A percentile compares a stretch with the other conserved stretches of the same genome.
These are phyloP conservation scores for Clunio marinus DNA, from an alignment of 2,888 invertebrate genomes.

Conservation along the genomic window DNA sequence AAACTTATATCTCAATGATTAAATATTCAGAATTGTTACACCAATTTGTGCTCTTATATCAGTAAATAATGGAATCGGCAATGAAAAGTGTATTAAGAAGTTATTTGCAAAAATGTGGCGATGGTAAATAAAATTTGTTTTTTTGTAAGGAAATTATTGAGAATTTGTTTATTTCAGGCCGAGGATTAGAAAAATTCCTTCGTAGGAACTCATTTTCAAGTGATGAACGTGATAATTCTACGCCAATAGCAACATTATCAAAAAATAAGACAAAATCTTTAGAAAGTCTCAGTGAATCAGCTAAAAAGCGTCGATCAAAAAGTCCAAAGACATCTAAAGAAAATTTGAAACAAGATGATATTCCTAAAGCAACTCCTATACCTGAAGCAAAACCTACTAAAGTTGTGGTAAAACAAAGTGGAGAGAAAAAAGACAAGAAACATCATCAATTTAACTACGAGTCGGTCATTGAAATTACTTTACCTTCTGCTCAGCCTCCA, in stretches of 20 bases:
- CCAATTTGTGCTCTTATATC: no score
- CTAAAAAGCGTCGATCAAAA: conserved; percentile 3
- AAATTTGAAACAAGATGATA: background rate
- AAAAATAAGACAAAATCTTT: conserved; percentile 33
- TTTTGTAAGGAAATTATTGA: background rate
- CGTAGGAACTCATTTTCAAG: conserved; percentile 24
- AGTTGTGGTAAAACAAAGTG: conserved; percentile 28
- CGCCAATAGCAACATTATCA: conserved; percentile 22
- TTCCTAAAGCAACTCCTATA: no score
- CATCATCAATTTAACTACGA: conserved; percentile 17
- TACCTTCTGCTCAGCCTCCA: background rate
- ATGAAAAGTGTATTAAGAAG: conserved; percentile 25
- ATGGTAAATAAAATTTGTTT: conserved; percentile 12
- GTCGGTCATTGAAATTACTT: conserved; percentile 33
- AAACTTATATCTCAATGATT: no score
- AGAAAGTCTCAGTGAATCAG: conserved; percentile 14
- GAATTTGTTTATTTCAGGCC: conserved; percentile 5
- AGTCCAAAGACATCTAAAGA: background rate
- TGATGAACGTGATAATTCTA: conserved; percentile 23
- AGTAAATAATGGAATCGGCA: conserved; percentile 27
- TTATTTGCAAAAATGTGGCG: conserved; percentile 23
- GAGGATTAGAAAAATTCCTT: conserved; percentile 19
- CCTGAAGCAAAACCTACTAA: no score
- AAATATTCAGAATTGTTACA: no score
- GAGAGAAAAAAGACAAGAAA: conserved; percentile 28